Base-by-base conservation (phyloP, 2,797 vertebrate species). In the Pseudochirops corinnae region DNA sequence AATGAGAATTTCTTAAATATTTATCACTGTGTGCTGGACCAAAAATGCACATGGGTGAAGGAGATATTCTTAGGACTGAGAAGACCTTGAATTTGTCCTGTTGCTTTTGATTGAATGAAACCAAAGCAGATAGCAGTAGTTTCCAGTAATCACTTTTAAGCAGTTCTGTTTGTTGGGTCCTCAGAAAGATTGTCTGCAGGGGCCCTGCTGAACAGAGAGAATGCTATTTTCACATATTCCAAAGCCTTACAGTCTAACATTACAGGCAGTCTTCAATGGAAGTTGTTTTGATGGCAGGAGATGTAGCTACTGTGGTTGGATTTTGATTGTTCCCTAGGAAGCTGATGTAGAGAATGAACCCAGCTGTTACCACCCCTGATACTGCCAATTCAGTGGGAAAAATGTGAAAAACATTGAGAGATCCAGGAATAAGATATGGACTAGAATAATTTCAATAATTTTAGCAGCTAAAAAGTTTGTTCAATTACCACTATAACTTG, bases 81-180 rank as follows among this genome's bases (percentile, higher is more conserved):
- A 94, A 94, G 57, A 28, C 3, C 91, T 55, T 90, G 39, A 5
- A 82, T 60, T 67, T 26, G 29, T 2, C 12, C 56, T 95, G 46
- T 7, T 52, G 93, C 29, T 96, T 82, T 97, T 91, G 96, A 95
- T 96, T 96, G 82, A 95, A 52, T 93, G 94, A 95, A 97, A 87
- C 94, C 31, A 96, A 39, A 95, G 46, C 90, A 97, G 74, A 57
- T 91, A 96, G 97, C 94, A 97, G 87, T 97, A 90, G 93, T 96
- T 94, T 90, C 90, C 94, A 97, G 97, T 97, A 96, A 96, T 97
- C 96, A 97, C 18, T 95, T 96, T 96, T 95, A 93, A 95, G 95
- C 94, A 93, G 24, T 91, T 91, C 96, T 97, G 96, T 97, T 95
- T 98, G 96, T 93, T 94, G 92, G 62, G 93, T 96, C 93, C 95